phyloP scores from a whole-genome alignment of 2,113 vertebrate genomes.

The Thomomys bottae region DNA sequence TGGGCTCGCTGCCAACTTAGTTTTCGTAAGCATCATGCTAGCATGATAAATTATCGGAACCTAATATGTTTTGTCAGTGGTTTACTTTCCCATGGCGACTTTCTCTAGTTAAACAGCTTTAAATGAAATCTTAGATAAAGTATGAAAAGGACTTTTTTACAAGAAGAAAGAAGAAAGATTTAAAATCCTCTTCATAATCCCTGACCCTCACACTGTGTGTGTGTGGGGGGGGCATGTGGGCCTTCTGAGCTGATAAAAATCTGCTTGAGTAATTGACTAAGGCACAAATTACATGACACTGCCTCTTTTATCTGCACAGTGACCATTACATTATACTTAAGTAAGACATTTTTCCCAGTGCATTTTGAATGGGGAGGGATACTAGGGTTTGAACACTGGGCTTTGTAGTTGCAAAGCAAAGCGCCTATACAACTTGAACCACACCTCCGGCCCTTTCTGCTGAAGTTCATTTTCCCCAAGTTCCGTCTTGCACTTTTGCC shows the following conservation, averaged over 20 bases:
- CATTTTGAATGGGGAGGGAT: background rate
- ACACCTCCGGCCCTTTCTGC: too few species aligned
- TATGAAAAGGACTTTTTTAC: constrained; percentile 59
- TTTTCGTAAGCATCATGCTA: constrained; percentile 63
- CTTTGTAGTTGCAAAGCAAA: too few species aligned
- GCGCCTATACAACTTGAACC: too few species aligned
- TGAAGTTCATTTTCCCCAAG: too few species aligned
- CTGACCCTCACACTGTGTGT: background rate
- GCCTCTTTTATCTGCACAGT: constrained; percentile 38
- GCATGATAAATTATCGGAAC: constrained; percentile 52
- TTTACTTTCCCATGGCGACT: constrained; percentile 68
- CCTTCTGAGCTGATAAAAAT: background rate
- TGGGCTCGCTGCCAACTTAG: constrained; percentile 41
- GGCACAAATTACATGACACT: background rate
- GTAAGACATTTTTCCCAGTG: background rate
- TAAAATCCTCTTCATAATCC: constrained; percentile 51
- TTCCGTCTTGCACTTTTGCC: too few species aligned
- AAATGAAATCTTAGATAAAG: constrained; percentile 67
- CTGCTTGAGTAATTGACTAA: constrained; percentile 36
- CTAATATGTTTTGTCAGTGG: constrained; percentile 46
- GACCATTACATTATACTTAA: background rate
- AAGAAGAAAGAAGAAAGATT: constrained; percentile 14
- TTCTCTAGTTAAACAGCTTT: constrained; percentile 52
- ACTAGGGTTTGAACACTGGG: too few species aligned
- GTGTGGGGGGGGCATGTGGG: too few species aligned